Percentiles rank a stretch among this genome's conserved stretches.
Evolutionary conservation across 1,140 invertebrate species (phyloP).

Genomic region (Anastrepha obliqua): DNA sequence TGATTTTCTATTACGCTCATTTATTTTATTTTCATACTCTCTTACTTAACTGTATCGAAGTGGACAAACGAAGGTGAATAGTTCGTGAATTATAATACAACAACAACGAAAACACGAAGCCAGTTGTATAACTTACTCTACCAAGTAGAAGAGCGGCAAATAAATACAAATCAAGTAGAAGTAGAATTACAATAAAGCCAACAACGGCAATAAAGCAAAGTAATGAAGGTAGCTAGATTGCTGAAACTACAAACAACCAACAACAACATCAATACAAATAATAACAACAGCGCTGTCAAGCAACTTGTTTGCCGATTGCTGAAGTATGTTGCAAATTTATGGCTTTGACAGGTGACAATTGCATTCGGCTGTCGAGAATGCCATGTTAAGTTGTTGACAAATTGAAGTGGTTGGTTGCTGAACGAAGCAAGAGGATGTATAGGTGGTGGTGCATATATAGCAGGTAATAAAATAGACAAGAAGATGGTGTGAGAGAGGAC

Average conservation of each 20-base stretch:
- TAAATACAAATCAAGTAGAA: conserved; percentile 16
- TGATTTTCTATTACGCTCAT: no score
- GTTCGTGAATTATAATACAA: neutral
- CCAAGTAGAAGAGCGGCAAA: neutral
- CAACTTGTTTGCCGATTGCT: conserved; percentile 22
- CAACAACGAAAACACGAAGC: neutral
- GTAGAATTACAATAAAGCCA: neutral
- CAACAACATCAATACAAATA: neutral
- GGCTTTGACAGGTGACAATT: conserved; percentile 50
- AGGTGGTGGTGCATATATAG: neutral
- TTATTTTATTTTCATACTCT: no score
- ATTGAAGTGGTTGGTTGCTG: neutral
- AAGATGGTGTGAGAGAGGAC: neutral
- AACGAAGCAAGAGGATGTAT: neutral
- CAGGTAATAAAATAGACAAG: neutral
- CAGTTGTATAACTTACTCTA: neutral
- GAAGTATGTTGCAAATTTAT: conserved; percentile 45
- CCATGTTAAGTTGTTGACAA: conserved; percentile 35
- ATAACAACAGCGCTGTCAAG: neutral
- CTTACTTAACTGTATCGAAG: no score
- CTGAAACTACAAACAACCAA: neutral
- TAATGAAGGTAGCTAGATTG: neutral
- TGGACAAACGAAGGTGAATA: neutral
- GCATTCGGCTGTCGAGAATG: conserved; percentile 45
- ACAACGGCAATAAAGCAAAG: neutral